Conservation (phyloP, 2,888 invertebrate genomes). For the Machimus atricapillus region DNA sequence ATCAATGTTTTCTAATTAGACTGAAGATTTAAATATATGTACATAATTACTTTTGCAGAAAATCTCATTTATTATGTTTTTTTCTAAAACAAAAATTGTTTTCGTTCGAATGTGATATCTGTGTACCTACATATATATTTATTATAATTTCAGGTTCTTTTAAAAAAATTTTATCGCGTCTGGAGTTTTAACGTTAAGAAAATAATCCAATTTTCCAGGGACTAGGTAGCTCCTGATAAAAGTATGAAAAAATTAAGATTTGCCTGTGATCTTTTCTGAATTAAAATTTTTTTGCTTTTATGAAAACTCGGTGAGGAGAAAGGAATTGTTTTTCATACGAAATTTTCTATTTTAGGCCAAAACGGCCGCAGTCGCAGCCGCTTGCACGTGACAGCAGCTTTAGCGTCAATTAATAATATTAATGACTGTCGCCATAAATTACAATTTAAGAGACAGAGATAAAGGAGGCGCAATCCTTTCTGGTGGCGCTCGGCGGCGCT, state of each 20-base stretch:
- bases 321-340: background rate
- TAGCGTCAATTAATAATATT: slow-evolving; percentile 30
- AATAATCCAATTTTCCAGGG: background rate
- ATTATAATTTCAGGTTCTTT: background rate
- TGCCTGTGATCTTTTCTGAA: background rate
- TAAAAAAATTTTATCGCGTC: background rate
- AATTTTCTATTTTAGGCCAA: background rate
- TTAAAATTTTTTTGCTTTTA: background rate
- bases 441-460: slow-evolving; percentile 18
- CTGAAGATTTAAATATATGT: background rate
- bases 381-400: slow-evolving; percentile 33
- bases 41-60: background rate
- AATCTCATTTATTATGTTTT: background rate
- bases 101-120: background rate
- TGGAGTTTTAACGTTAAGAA: background rate
- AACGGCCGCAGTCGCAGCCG: background rate
- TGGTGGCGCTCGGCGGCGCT: background rate
- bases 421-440: slow-evolving; percentile 36
- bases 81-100: background rate
- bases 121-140: no score
- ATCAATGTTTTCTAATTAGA: background rate
- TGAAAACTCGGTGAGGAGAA: background rate
- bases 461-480: slow-evolving; percentile 9
- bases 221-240: background rate
- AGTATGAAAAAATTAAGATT: background rate